Conservation (phyloP, 2,888 invertebrate species). For the Leptopilina drosophilae region DNA sequence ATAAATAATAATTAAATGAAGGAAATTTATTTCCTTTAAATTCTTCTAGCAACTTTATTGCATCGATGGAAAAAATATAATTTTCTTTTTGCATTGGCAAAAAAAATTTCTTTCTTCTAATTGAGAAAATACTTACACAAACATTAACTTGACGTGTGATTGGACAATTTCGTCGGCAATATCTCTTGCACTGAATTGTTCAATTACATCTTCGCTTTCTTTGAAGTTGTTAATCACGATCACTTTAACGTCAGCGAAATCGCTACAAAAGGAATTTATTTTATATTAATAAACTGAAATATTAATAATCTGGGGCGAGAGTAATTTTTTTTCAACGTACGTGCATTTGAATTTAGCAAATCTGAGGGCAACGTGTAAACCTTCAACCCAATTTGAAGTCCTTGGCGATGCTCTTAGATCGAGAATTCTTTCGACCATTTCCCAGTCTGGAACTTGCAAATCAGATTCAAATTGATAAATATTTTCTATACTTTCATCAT, state of each 20-base stretch:
- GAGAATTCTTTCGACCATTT: conserved; percentile 56
- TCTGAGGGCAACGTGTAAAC: conserved; percentile 54
- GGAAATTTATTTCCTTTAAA: too few relatives aligned
- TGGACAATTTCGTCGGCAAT: conserved; percentile 48
- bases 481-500: conserved; percentile 52
- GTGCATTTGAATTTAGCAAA: conserved; percentile 40
- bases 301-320: too few relatives aligned
- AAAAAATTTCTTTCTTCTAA: too few relatives aligned
- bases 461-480: conserved; percentile 53
- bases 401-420: conserved; percentile 50
- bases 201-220: conserved; percentile 54
- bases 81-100: too few relatives aligned
- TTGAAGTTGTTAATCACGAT: conserved; percentile 64
- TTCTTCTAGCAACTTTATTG: too few relatives aligned
- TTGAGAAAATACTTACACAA: conserved; percentile 58
- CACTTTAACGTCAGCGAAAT: conserved; percentile 47
- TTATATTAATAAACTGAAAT: too few relatives aligned
- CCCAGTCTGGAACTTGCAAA: conserved; percentile 59
- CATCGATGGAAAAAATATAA: too few relatives aligned
- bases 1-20: too few relatives aligned
- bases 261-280: conserved; percentile 19
- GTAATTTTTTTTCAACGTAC: too few relatives aligned
- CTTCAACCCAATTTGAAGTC: conserved; percentile 61
- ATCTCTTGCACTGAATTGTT: conserved; percentile 50
- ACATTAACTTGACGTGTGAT: conserved; percentile 51